Base-by-base conservation (phyloP, 2,888 invertebrate species). In the Zeuzera pyrina region DNA sequence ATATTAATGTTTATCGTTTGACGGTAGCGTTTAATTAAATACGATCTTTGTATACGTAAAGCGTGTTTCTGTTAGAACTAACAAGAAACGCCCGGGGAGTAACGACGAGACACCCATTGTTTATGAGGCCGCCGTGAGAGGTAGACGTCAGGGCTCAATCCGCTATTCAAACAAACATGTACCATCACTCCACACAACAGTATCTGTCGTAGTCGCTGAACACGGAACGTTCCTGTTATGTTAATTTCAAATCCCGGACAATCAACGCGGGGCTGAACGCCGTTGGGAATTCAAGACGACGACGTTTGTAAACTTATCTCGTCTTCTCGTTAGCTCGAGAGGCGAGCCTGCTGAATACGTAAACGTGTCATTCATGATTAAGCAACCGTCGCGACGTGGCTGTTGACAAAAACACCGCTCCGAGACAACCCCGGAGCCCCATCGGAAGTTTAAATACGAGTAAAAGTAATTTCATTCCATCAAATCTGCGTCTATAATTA, bases 231-330 rank as follows among this genome's bases (percentile, higher is more conserved):
- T 64, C 60, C 60, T 68, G 70, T 68, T 68, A 74, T 72, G 78
- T 73, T 78, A 77, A 77, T 76, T 76, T 60, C 50, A 58, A 70
- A 72, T 71, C 68, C 70, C 59, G 68, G 67, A 77, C 74, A 78
- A 77, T 74, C 72, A 77, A 74, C 70, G 63, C 58, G 54, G 58
- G 59, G 59, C 64, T 57, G 59, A 61, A 57, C 63, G 66, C 70
- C 66, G 73, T 69, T 62, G 68, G 62, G 68, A 71, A 70, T 76
- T 68, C 65, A 65, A 70, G 67, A 68, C 70, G 67, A 66, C 67
- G 62, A 69, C 72, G 71, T 77, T 78, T 67, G 74, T 72, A 74
- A 74, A 77, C 73, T 78, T 76, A 77, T 77, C 78, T 70, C 68
- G 74, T 68, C 57, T 67, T 66, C 77, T 79, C 72, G 78, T 79